A percentile compares a stretch with the other conserved stretches of the same genome.
Evolutionary conservation across 2,113 vertebrate species (phyloP).

Genomic region (Grallaria varia): DNA sequence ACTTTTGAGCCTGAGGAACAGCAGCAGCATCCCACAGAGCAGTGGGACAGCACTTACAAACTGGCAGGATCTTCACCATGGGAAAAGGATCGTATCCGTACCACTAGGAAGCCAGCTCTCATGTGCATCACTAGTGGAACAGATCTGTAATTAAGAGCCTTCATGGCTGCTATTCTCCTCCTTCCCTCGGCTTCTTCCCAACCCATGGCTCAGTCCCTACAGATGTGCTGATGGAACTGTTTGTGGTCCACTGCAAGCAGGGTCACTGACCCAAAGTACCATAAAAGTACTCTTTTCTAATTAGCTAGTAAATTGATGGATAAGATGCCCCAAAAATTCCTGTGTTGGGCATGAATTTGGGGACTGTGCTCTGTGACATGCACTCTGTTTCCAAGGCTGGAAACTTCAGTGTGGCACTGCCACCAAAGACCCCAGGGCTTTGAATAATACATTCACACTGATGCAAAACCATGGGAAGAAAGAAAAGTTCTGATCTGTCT

Average conservation of each 20-base stretch:
- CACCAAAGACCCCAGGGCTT: neutral
- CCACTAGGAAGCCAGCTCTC: neutral
- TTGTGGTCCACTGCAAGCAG: neutral
- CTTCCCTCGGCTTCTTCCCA: neutral
- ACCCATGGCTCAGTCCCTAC: neutral
- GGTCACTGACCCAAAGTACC: neutral
- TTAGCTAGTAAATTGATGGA: neutral
- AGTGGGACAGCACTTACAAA: neutral
- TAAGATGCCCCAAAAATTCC: neutral
- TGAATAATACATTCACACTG: neutral
- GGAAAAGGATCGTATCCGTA: neutral
- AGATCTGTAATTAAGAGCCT: neutral
- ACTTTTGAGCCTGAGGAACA: neutral
- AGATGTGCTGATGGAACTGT: neutral
- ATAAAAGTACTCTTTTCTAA: neutral
- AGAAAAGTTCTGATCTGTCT: neutral
- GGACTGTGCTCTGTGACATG: neutral
- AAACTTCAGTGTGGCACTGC: neutral
- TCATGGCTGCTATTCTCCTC: neutral
- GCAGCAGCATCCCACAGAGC: neutral
- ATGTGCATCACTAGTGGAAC: neutral
- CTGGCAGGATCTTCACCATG: neutral
- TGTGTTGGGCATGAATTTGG: neutral
- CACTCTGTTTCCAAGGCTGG: neutral
- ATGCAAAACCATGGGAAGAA: neutral